Evolutionary conservation across 2,113 vertebrate species (phyloP).

Genomic region (Salvelinus fontinalis): DNA sequence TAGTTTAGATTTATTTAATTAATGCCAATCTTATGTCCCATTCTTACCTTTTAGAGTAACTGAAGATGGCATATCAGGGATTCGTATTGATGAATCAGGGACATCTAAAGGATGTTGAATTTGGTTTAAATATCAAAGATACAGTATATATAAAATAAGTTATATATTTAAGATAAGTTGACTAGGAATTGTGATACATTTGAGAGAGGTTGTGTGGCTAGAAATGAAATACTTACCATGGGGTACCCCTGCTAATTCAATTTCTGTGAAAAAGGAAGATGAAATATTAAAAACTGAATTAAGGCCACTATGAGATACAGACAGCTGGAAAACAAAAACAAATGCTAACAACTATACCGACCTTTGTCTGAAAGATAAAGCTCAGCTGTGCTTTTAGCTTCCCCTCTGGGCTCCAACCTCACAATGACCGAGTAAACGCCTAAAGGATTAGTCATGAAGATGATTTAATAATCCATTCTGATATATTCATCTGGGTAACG

Average conservation of each 20-base stretch:
- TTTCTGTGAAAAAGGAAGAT: slow-evolving; percentile 83
- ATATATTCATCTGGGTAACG: slow-evolving; percentile 34
- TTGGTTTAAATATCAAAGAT: slow-evolving; percentile 12
- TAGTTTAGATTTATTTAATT: neutral
- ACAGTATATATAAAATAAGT: neutral
- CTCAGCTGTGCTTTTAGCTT: slow-evolving; percentile 97
- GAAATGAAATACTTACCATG: slow-evolving; percentile 77
- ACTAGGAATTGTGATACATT: slow-evolving; percentile 2
- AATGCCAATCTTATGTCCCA: slow-evolving; percentile 6
- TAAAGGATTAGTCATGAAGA: slow-evolving; percentile 72
- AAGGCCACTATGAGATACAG: slow-evolving; percentile 5
- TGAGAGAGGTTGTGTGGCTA: neutral
- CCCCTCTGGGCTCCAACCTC: slow-evolving; percentile 93
- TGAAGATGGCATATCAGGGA: slow-evolving; percentile 76
- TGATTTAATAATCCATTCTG: slow-evolving; percentile 54
- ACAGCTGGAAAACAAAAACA: slow-evolving; percentile 15
- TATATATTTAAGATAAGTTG: neutral
- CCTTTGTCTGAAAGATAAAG: slow-evolving; percentile 98
- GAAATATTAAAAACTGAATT: slow-evolving; percentile 48
- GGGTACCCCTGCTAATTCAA: slow-evolving; percentile 88
- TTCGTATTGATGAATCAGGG: slow-evolving; percentile 88
- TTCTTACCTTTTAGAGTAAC: slow-evolving; percentile 80
- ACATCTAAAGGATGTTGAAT: slow-evolving; percentile 78
- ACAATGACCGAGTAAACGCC: slow-evolving; percentile 99
- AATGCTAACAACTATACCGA: slow-evolving; percentile 58